A percentile compares a stretch with the other conserved stretches of the same genome.
phyloP scores from a whole-genome alignment of 2,113 vertebrate genomes.

The Excalfactoria chinensis region DNA sequence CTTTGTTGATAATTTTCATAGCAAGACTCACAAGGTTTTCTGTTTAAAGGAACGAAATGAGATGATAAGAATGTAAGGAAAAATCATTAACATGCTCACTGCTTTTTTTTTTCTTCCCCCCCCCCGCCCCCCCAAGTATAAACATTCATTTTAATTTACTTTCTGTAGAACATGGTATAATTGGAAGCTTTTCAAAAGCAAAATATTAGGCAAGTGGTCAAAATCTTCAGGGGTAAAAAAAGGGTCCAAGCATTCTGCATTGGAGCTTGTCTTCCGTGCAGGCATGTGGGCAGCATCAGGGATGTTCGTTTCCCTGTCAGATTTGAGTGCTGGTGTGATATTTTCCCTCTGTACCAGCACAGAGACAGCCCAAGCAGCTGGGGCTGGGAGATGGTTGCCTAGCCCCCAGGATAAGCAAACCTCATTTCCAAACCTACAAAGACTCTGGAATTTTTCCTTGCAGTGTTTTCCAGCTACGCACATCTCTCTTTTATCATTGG shows the following conservation, averaged over 20 bases:
- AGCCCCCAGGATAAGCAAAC: background rate
- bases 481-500: conserved; percentile 52
- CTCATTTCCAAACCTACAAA: conserved; percentile 9
- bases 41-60: conserved; percentile 62
- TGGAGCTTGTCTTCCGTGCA: background rate
- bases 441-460: conserved; percentile 39
- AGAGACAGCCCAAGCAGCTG: background rate
- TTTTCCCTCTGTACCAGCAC: background rate
- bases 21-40: conserved; percentile 54
- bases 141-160: conserved; percentile 64
- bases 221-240: conserved; percentile 32
- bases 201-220: conserved; percentile 38
- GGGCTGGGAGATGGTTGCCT: background rate
- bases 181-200: conserved; percentile 38
- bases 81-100: conserved; percentile 38
- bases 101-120: background rate
- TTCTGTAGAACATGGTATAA: conserved; percentile 2
- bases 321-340: background rate
- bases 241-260: conserved; percentile 4
- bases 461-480: conserved; percentile 47
- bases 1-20: conserved; percentile 56
- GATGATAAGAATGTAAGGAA: conserved; percentile 59
- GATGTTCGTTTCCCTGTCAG: background rate
- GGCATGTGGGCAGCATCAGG: background rate
- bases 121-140: background rate